These are phyloP conservation scores for Ianthella basta DNA, from an alignment of 37 sponge, comb jelly and placozoan species.

Conservation along the genomic window DNA sequence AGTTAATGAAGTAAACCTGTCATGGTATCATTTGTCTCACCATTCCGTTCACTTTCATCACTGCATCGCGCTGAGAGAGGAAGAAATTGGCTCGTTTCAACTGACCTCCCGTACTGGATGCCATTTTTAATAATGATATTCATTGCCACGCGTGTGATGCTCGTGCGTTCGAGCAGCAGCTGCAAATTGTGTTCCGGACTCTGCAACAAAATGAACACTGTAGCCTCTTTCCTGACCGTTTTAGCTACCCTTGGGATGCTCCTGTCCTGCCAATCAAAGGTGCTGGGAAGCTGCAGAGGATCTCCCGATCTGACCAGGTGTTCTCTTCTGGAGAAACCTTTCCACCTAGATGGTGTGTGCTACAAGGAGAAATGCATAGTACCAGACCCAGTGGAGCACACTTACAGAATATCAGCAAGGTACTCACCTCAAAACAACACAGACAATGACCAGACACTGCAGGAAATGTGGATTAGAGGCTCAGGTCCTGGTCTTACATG, in stretches of 20 bases:
- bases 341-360: constrained; percentile 4
- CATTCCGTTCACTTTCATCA: constrained; percentile 13
- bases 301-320: background rate
- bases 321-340: background rate
- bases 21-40: background rate
- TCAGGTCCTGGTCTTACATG: constrained; percentile 70
- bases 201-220: background rate
- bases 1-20: background rate
- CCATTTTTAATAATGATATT: constrained; percentile 31
- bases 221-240: background rate
- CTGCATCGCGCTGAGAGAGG: constrained; percentile 21
- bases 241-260: background rate
- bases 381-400: background rate
- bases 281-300: constrained; percentile 5
- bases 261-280: background rate
- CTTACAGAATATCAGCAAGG: background rate
- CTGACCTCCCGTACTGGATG: background rate
- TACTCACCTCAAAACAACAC: background rate
- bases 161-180: background rate
- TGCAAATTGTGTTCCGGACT: background rate
- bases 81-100: constrained; percentile 24
- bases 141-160: background rate
- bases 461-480: constrained; percentile 68
- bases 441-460: background rate
- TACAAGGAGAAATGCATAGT: constrained; percentile 15